Conservation (phyloP, 2,797 vertebrate species). For the Syndactyla subalaris region DNA sequence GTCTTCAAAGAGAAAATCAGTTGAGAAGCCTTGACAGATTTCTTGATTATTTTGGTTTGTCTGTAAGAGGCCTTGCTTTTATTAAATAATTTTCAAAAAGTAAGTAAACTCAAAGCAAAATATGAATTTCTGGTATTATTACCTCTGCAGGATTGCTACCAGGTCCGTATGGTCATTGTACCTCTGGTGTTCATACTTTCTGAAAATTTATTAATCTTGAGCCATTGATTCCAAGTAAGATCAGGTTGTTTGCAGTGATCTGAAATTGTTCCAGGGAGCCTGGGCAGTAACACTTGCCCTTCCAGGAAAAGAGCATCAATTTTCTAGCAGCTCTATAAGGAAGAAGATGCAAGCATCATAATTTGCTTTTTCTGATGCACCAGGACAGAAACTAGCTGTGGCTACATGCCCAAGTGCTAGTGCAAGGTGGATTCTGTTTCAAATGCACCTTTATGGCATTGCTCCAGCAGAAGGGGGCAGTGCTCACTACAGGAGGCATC, state of each 20-base stretch:
- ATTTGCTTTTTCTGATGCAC: background rate
- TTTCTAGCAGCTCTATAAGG: background rate
- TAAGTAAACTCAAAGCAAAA: background rate
- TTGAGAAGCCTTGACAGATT: background rate
- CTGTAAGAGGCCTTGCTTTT: background rate
- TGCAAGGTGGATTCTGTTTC: background rate
- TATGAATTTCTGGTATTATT: background rate
- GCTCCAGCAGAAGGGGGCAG: background rate
- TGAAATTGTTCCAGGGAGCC: background rate
- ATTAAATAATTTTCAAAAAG: background rate
- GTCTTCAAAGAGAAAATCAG: constrained; percentile 44
- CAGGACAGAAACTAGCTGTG: background rate
- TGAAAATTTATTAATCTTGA: background rate
- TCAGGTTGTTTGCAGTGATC: background rate
- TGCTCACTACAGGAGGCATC: rapidly evolving
- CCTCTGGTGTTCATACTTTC: background rate
- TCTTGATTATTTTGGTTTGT: background rate
- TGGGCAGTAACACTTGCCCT: background rate
- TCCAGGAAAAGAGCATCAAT: background rate
- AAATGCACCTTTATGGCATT: background rate
- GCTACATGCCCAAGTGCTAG: background rate
- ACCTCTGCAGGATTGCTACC: background rate
- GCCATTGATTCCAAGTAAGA: background rate
- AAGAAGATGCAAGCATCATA: background rate
- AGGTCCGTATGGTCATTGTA: background rate